Evolutionary conservation across 1,140 invertebrate genomes (phyloP).

Genomic region (Amyelois transitella): DNA sequence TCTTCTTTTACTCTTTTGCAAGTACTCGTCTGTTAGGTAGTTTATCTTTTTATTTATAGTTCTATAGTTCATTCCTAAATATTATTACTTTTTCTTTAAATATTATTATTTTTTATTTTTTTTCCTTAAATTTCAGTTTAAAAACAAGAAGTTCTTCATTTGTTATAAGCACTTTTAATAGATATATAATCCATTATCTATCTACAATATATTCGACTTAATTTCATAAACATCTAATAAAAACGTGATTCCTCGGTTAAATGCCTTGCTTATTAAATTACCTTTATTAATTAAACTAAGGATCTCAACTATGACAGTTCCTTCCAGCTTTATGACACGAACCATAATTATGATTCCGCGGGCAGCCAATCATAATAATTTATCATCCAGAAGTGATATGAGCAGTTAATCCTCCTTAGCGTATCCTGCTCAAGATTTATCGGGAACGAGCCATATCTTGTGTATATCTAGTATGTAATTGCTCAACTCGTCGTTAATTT

Average conservation of each 20-base stretch:
- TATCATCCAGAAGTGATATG: slow-evolving; percentile 49
- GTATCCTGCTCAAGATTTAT: background rate
- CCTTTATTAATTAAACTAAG: background rate
- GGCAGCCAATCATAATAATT: slow-evolving; percentile 46
- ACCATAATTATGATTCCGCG: background rate
- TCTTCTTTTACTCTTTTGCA: no score
- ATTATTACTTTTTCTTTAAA: no score
- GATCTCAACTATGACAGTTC: background rate
- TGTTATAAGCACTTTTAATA: no score
- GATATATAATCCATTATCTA: no score
- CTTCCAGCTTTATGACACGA: background rate
- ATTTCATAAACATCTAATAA: background rate
- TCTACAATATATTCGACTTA: background rate
- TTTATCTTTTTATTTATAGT: no score
- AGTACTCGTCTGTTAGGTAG: no score
- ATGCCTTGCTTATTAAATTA: background rate
- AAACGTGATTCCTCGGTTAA: background rate
- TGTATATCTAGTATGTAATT: background rate
- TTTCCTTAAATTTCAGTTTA: no score
- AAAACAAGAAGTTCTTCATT: no score
- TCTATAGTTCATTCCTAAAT: no score
- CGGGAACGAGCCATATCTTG: background rate
- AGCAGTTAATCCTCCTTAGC: slow-evolving; percentile 23
- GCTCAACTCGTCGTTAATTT: background rate
- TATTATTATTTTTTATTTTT: no score